Conservation (phyloP, 1,140 invertebrate species). For the Leptopilina boulardi region DNA sequence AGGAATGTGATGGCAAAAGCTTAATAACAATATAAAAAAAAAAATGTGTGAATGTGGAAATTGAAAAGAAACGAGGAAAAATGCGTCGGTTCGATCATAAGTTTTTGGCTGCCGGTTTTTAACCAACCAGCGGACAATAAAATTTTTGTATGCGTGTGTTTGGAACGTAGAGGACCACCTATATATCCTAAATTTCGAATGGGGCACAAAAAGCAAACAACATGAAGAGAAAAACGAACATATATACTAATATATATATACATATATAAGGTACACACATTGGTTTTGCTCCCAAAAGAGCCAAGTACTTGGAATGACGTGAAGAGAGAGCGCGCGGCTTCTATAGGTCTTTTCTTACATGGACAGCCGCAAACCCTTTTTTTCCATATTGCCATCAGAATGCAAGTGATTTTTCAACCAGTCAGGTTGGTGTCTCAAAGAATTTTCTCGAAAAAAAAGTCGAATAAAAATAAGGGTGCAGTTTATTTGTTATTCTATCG, state of each 20-base stretch:
- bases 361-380: not conserved
- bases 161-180: not conserved
- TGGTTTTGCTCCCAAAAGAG: not conserved
- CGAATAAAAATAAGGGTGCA: too few relatives aligned
- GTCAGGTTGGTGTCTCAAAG: not conserved
- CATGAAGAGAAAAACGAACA: constrained; percentile 11
- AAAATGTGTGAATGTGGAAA: too few relatives aligned
- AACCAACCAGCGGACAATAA: not conserved
- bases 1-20: constrained; percentile 6
- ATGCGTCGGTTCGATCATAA: constrained; percentile 25
- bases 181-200: constrained; percentile 2
- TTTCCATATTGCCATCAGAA: not conserved
- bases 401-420: not conserved
- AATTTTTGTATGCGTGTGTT: not conserved
- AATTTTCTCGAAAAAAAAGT: not conserved
- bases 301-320: not conserved
- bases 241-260: not conserved
- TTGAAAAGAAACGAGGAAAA: not conserved
- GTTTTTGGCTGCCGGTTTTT: not conserved
- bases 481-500: too few relatives aligned
- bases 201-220: constrained; percentile 30
- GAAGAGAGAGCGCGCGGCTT: constrained; percentile 10
- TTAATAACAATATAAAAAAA: constrained; percentile 23
- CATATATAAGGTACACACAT: not conserved
- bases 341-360: not conserved